phyloP scores from a whole-genome alignment of 2,888 invertebrate species.

The Thyatira batis region DNA sequence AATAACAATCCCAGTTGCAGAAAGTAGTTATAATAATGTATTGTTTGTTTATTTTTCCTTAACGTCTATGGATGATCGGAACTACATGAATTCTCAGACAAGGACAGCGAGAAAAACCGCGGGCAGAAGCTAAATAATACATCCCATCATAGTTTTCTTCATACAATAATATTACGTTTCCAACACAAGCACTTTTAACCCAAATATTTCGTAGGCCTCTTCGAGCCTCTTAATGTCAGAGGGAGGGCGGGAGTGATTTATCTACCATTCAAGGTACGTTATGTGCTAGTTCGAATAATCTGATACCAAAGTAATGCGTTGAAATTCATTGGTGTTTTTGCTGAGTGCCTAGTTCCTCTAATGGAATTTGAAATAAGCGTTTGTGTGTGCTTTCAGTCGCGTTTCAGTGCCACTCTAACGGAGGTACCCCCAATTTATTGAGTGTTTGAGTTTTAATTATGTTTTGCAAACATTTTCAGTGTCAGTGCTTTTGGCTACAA shows the following conservation, averaged over 20 bases:
- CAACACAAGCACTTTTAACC: constrained; percentile 32
- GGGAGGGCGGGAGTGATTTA: constrained; percentile 48
- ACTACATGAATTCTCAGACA: no score
- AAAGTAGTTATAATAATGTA: no score
- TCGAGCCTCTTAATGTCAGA: constrained; percentile 42
- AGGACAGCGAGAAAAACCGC: no score
- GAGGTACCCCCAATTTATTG: no score
- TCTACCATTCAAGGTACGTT: constrained; percentile 55
- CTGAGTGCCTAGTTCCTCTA: neutral
- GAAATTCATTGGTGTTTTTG: constrained; percentile 30
- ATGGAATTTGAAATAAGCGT: neutral
- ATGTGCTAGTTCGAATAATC: constrained; percentile 50
- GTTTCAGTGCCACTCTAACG: no score
- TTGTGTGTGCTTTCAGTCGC: neutral
- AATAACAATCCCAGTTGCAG: no score
- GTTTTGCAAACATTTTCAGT: no score
- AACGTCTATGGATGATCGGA: no score
- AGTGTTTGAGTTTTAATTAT: no score
- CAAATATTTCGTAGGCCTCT: constrained; percentile 48
- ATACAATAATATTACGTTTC: neutral
- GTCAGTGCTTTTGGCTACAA: no score
- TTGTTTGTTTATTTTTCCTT: no score
- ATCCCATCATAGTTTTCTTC: neutral
- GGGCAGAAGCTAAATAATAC: no score
- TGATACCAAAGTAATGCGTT: constrained; percentile 37